These are phyloP conservation scores for Sphecodes monilicornis DNA, from an alignment of 2,888 invertebrate species.

Conservation along the genomic window DNA sequence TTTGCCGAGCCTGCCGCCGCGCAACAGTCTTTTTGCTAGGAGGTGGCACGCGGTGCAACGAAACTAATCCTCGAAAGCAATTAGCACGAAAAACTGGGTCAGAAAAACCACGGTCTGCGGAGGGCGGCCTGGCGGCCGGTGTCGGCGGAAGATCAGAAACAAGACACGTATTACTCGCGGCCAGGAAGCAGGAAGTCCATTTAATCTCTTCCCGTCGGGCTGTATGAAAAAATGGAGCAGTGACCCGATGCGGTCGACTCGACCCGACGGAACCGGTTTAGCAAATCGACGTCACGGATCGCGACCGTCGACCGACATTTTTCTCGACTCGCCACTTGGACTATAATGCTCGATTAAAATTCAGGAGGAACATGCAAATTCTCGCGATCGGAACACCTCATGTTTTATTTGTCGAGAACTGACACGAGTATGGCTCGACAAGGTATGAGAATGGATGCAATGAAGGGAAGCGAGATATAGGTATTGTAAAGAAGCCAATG, in stretches of 20 bases:
- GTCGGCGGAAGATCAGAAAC: slow-evolving; percentile 26
- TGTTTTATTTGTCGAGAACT: not conserved
- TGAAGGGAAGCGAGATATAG: too few species aligned
- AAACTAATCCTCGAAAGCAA: slow-evolving; percentile 12
- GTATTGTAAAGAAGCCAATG: too few species aligned
- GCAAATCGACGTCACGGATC: slow-evolving; percentile 44
- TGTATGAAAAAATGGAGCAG: slow-evolving; percentile 34
- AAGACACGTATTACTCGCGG: slow-evolving; percentile 34
- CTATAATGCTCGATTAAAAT: too few species aligned
- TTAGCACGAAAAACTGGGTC: slow-evolving; percentile 22
- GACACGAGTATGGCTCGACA: too few species aligned
- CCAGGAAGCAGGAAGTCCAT: slow-evolving; percentile 46
- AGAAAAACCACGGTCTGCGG: not conserved
- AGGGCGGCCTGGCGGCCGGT: not conserved
- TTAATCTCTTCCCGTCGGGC: slow-evolving; percentile 42
- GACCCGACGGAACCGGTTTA: slow-evolving; percentile 18
- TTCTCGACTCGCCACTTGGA: too few species aligned
- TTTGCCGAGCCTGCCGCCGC: not conserved
- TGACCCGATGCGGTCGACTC: slow-evolving; percentile 7
- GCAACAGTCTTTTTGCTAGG: slow-evolving; percentile 1
- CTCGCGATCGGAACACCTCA: too few species aligned
- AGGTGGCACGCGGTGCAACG: not conserved
- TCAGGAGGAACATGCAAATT: too few species aligned
- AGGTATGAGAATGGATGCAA: too few species aligned
- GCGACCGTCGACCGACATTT: too few species aligned